Evolutionary conservation across 2,888 invertebrate species (phyloP).

Genomic region (Tortrix viridana): DNA sequence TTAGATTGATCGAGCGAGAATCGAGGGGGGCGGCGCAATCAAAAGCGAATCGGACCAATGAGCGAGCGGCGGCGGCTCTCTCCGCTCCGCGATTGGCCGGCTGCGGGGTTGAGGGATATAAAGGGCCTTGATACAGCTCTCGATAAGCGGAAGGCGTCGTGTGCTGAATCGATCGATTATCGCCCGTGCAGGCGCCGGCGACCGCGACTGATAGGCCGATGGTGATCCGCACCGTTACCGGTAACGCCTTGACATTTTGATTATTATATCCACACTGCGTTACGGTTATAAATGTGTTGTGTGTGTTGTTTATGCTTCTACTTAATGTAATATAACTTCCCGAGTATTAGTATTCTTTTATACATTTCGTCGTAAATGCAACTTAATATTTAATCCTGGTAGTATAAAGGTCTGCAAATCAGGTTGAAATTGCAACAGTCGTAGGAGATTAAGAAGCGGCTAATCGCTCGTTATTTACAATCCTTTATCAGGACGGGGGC

Average conservation of each 20-base stretch:
- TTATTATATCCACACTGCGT: slow-evolving; percentile 35
- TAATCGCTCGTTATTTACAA: slow-evolving; percentile 78
- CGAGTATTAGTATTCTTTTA: slow-evolving; percentile 17
- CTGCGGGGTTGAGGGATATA: slow-evolving; percentile 69
- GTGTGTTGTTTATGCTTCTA: slow-evolving; percentile 25
- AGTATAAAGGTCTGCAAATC: slow-evolving; percentile 64
- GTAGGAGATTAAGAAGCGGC: slow-evolving; percentile 62
- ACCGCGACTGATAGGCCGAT: slow-evolving; percentile 44
- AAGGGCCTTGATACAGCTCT: slow-evolving; percentile 79
- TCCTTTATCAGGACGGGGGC: slow-evolving; percentile 75
- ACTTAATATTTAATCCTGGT: slow-evolving; percentile 57
- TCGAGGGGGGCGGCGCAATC: slow-evolving; percentile 81
- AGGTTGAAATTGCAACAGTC: slow-evolving; percentile 69
- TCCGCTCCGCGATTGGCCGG: slow-evolving; percentile 67
- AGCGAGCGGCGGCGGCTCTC: slow-evolving; percentile 56
- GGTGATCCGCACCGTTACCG: slow-evolving; percentile 35
- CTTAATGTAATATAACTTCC: background rate
- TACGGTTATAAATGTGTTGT: slow-evolving; percentile 31
- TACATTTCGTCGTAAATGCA: slow-evolving; percentile 40
- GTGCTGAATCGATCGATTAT: slow-evolving; percentile 78
- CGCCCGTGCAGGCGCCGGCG: slow-evolving; percentile 55
- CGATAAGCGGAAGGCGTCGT: slow-evolving; percentile 80
- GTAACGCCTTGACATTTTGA: slow-evolving; percentile 39
- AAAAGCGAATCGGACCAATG: slow-evolving; percentile 81
- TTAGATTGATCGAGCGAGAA: slow-evolving; percentile 80